These are phyloP conservation scores for Ecliptopera silaceata DNA, from an alignment of 2,888 invertebrate genomes.

Conservation along the genomic window DNA sequence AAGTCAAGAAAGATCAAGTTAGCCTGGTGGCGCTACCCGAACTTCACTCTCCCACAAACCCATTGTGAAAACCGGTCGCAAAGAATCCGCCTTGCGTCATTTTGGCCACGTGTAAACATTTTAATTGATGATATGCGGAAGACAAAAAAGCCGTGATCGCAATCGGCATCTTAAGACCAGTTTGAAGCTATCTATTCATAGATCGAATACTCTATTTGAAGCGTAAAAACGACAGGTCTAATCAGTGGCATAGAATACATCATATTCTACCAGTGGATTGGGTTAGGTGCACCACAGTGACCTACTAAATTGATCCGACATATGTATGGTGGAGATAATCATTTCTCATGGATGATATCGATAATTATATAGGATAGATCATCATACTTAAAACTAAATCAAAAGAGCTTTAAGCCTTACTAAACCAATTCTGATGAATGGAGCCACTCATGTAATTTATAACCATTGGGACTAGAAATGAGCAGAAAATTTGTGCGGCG, in stretches of 20 bases:
- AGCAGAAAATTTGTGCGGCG: slow-evolving; percentile 25
- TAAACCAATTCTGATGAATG: background rate
- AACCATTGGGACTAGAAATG: slow-evolving; percentile 2
- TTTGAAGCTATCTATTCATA: slow-evolving; percentile 46
- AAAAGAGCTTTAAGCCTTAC: background rate
- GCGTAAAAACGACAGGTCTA: slow-evolving; percentile 32
- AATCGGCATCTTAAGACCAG: slow-evolving; percentile 59
- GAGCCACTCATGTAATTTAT: background rate
- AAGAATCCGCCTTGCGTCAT: slow-evolving; percentile 75
- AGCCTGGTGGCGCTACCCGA: slow-evolving; percentile 68
- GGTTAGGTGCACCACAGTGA: slow-evolving; percentile 12
- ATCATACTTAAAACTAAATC: no score
- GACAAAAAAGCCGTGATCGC: slow-evolving; percentile 64
- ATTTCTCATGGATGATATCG: background rate
- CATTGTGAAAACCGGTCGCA: slow-evolving; percentile 70
- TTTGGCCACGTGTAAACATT: slow-evolving; percentile 76
- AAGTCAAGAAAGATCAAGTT: slow-evolving; percentile 49
- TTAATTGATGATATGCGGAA: slow-evolving; percentile 80
- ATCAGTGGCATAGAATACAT: no score
- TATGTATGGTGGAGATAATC: background rate
- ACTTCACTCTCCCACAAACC: slow-evolving; percentile 69
- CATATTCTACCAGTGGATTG: no score
- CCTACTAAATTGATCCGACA: slow-evolving; percentile 3
- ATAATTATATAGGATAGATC: no score
- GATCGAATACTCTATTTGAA: slow-evolving; percentile 42